Evolutionary conservation across 2,797 vertebrate species (phyloP).

Genomic region (Buphagus erythrorhynchus): DNA sequence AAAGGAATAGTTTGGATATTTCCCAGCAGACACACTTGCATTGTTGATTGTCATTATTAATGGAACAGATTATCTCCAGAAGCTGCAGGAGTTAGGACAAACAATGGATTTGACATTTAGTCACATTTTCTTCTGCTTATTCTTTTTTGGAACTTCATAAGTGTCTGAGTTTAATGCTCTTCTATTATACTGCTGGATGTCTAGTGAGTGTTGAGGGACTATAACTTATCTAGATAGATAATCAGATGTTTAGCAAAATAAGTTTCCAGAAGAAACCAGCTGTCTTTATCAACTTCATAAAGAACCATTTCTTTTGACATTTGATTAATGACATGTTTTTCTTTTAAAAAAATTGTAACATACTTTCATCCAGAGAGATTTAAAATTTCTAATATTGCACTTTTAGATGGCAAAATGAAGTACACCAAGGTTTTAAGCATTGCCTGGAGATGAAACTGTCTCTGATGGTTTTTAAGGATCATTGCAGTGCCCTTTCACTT

Average conservation of each 20-base stretch:
- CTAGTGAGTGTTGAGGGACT: neutral
- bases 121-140: neutral
- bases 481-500: neutral
- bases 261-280: neutral
- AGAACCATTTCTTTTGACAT: neutral
- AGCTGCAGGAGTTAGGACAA: neutral
- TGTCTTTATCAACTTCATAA: neutral
- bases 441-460: neutral
- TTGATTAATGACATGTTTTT: neutral
- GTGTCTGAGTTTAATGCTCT: neutral
- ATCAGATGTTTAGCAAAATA: neutral
- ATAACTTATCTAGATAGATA: neutral
- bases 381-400: neutral
- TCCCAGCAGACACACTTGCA: neutral
- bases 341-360: fast-evolving
- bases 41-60: neutral
- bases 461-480: neutral
- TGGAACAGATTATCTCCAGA: neutral
- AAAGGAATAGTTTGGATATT: neutral
- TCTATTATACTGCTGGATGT: neutral
- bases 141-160: neutral
- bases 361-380: neutral
- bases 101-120: neutral
- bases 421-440: neutral
- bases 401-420: neutral